Conservation (phyloP, 2,797 vertebrate genomes). For the Lepidocolaptes lacrymiger region DNA sequence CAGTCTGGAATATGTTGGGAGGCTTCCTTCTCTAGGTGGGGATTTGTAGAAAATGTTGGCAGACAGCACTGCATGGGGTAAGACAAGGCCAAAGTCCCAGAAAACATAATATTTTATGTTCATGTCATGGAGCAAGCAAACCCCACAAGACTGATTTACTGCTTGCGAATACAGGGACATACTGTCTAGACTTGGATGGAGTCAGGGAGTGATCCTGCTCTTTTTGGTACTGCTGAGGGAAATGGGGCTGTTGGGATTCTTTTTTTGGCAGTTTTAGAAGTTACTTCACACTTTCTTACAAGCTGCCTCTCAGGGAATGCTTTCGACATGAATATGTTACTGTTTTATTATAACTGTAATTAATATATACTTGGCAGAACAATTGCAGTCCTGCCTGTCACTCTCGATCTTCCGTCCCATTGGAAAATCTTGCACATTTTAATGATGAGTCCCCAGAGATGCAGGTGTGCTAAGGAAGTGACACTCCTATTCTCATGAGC, state of each 20-base stretch:
- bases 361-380: neutral
- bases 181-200: neutral
- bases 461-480: neutral
- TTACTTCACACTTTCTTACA: neutral
- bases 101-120: conserved; percentile 19
- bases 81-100: neutral
- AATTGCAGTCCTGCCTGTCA: neutral
- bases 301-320: neutral
- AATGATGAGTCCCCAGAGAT: neutral
- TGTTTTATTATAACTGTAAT: neutral
- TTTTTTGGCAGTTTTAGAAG: conserved; percentile 8
- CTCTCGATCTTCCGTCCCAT: neutral
- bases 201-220: neutral
- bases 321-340: neutral
- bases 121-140: neutral
- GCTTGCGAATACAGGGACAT: neutral
- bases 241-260: neutral
- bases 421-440: neutral
- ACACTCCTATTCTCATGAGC: neutral
- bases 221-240: neutral
- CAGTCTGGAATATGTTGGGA: neutral
- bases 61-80: neutral
- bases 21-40: neutral
- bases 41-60: neutral
- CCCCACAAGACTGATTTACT: neutral